Base-by-base conservation (phyloP, 2,113 vertebrate species). In the Hystrix brachyura region DNA sequence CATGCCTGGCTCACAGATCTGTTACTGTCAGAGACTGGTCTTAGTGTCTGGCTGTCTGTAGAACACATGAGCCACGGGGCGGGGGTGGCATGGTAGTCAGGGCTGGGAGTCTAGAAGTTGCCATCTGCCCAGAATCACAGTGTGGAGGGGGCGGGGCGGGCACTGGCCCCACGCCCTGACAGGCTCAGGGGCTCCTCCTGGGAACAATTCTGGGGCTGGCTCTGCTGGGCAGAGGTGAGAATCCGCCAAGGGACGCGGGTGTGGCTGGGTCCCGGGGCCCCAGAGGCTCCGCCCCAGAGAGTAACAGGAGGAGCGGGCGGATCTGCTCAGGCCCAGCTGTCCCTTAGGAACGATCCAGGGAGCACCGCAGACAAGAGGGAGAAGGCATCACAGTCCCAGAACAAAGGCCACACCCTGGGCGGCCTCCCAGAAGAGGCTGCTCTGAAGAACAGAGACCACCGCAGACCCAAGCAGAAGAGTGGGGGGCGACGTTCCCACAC, bases 401-500 rank as follows among this genome's bases (percentile, higher is more conserved):
- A 76, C 18, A 97, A 97, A 55, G 72, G 81, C 88, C 69, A 92
- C 0, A 0, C 17, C 0, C 92, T 97, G 25, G 80, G 95, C 21
- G 12, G 98, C 0, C 94, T 78, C 38, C 78, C 97, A 0, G 96
- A 96, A 76, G 99, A 99, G 15, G 43, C 91, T 7, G 85, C 97
- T 19, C 88, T 86, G 15, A 99, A 98, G 97, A 98, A 57, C 96
- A 98, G 94, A 88, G 98, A 98, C 5, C 81, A 91, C 81, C 97
- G 95, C 71, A 98, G 96, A 78, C 87, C 90, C 59, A 97, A 97
- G 82, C 88, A 90, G 71, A 97, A 74, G 71, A 92, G 11, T 0
- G 4, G 76, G 79, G 79, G 51, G 94, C 0, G 98, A 98, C 9
- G 81, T 14, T 0, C 0, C 98, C 7, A 34, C 78, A 34, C 17